A percentile compares a stretch with the other conserved stretches of the same genome.
Conservation (phyloP, 2,113 vertebrate genomes). For the Eclectus roratus region DNA sequence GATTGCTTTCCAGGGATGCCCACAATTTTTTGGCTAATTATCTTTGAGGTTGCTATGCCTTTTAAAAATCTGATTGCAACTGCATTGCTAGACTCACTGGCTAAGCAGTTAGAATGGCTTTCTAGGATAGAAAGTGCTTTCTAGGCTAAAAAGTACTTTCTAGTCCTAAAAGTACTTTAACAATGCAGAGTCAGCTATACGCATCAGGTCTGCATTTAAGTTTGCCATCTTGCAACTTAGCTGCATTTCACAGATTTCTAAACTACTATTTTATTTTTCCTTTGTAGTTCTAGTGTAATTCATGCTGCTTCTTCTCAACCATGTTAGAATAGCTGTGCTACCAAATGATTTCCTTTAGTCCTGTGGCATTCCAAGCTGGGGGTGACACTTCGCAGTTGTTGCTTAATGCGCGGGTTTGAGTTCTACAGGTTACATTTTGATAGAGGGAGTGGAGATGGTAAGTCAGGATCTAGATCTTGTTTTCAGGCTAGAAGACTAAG, state of each 20-base stretch:
- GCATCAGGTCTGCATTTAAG: background rate
- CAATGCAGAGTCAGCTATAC: background rate
- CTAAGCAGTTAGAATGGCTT: background rate
- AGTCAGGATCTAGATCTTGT: background rate
- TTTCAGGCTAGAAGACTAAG: background rate
- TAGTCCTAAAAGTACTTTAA: background rate
- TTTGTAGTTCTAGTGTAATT: background rate
- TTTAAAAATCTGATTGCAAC: background rate
- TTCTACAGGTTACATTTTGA: background rate
- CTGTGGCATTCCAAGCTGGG: background rate
- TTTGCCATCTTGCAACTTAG: background rate
- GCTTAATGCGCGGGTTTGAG: background rate
- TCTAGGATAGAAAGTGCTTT: background rate
- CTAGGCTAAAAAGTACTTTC: background rate
- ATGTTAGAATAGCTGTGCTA: background rate
- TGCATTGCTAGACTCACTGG: background rate
- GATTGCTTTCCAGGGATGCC: background rate
- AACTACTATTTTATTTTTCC: background rate
- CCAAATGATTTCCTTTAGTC: accelerated
- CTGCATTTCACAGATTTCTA: background rate
- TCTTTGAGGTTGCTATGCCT: background rate
- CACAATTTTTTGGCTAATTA: background rate
- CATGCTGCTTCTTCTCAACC: background rate
- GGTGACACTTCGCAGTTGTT: background rate
- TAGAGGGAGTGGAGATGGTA: background rate